Conservation (phyloP, 2,888 invertebrate genomes). For the Troglohyphantes excavatus region DNA sequence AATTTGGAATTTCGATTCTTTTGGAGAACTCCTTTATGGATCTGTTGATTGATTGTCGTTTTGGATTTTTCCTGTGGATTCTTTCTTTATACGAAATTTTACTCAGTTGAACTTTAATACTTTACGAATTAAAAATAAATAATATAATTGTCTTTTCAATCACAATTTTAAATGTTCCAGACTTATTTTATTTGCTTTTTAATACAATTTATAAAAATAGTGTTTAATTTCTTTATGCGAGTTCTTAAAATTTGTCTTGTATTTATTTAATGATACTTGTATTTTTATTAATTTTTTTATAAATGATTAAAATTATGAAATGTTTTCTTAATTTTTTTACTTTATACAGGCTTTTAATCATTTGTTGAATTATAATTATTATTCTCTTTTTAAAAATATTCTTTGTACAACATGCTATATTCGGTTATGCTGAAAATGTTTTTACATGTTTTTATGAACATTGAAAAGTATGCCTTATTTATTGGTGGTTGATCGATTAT, state of each 20-base stretch:
- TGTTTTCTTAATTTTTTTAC: neutral
- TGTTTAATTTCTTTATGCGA: neutral
- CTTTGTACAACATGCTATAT: slow-evolving; percentile 6
- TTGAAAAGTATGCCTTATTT: slow-evolving; percentile 20
- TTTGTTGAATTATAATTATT: slow-evolving; percentile 10
- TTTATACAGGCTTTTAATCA: slow-evolving; percentile 1
- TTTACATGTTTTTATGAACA: neutral
- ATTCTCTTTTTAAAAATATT: neutral
- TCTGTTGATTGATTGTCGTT: too few species aligned
- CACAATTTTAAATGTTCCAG: neutral
- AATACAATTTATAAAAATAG: neutral
- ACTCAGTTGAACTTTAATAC: too few species aligned
- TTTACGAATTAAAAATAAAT: too few species aligned
- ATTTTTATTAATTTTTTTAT: slow-evolving; percentile 2
- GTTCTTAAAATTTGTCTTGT: neutral
- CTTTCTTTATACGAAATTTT: too few species aligned
- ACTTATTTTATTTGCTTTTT: neutral
- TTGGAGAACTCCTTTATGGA: too few species aligned
- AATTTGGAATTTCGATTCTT: too few species aligned
- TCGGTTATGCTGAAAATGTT: neutral
- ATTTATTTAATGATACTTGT: neutral
- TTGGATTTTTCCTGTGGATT: too few species aligned
- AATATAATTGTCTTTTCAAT: too few species aligned
- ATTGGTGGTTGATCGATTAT: neutral
- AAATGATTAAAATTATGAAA: neutral